Evolutionary conservation across 2,888 invertebrate genomes (phyloP).

Genomic region (Cephonodes hylas): DNA sequence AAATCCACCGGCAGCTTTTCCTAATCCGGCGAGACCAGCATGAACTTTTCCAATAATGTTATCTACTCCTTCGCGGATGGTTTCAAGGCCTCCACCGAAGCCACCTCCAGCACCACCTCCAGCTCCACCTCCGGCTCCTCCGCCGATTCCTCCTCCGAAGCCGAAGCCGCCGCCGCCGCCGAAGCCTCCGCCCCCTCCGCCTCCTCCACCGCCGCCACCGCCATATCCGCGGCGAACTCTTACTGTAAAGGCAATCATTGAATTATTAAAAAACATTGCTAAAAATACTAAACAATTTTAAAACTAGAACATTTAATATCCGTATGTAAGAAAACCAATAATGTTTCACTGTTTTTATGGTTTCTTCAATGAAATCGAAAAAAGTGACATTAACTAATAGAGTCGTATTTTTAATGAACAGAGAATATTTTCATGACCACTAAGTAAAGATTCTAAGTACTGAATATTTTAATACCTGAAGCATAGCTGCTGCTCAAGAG

Average conservation of each 20-base stretch:
- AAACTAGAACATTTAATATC: too few species aligned
- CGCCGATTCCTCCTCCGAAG: conserved; percentile 27
- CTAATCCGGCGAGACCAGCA: conserved; percentile 36
- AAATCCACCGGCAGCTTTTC: conserved; percentile 23
- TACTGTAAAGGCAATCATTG: conserved; percentile 44
- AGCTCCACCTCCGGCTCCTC: conserved; percentile 30
- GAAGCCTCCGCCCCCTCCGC: conserved; percentile 37
- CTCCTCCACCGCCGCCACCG: conserved; percentile 38
- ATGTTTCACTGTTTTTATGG: background rate
- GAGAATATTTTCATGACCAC: too few species aligned
- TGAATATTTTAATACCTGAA: conserved; percentile 40
- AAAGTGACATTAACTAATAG: background rate
- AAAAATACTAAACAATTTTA: too few species aligned
- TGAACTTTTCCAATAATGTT: conserved; percentile 53
- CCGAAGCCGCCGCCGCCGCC: conserved; percentile 41
- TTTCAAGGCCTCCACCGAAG: conserved; percentile 43
- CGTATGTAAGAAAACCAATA: background rate
- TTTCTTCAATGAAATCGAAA: background rate
- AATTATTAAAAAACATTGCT: background rate
- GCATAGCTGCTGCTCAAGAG: conserved; percentile 37
- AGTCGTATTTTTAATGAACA: background rate
- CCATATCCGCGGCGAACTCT: conserved; percentile 56
- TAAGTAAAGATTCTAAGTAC: too few species aligned
- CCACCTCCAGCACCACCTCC: conserved; percentile 32
- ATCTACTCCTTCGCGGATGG: conserved; percentile 48